A percentile compares a stretch with the other conserved stretches of the same genome.
phyloP scores from a whole-genome alignment of 2,888 invertebrate species.

The Clepsis dumicolana region DNA sequence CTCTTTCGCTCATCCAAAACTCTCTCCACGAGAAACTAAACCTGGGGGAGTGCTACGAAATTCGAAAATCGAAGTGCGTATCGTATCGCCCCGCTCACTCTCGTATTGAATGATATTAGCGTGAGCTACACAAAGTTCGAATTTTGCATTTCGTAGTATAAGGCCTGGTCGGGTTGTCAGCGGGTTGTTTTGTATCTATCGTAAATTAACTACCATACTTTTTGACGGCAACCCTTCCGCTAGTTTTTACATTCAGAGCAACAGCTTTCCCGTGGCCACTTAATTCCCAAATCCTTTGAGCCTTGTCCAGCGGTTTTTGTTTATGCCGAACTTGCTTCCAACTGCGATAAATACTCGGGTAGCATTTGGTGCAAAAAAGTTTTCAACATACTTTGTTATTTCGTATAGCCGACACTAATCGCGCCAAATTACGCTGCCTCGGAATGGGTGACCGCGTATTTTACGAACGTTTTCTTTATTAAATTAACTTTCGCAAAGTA shows the following conservation, averaged over 20 bases:
- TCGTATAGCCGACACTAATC: constrained; percentile 26
- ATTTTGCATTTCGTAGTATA: no score
- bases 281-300: constrained; percentile 23
- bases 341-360: constrained; percentile 39
- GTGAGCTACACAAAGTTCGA: no score
- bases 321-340: constrained; percentile 32
- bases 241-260: constrained; percentile 1
- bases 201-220: not conserved
- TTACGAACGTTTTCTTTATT: not conserved
- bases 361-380: constrained; percentile 39
- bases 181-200: no score
- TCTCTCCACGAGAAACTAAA: no score
- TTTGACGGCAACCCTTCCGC: not conserved
- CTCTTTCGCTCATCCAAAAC: no score
- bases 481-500: constrained; percentile 9
- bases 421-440: constrained; percentile 12
- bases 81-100: no score
- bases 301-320: constrained; percentile 32
- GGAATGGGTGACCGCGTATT: constrained; percentile 10
- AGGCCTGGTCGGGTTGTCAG: no score
- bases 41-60: no score
- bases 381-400: constrained; percentile 28
- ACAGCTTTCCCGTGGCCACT: constrained; percentile 4
- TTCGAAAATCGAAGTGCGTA: no score
- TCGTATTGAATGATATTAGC: no score